Evolutionary conservation across 2,797 vertebrate genomes (phyloP).

Genomic region (Rallus crepitans): DNA sequence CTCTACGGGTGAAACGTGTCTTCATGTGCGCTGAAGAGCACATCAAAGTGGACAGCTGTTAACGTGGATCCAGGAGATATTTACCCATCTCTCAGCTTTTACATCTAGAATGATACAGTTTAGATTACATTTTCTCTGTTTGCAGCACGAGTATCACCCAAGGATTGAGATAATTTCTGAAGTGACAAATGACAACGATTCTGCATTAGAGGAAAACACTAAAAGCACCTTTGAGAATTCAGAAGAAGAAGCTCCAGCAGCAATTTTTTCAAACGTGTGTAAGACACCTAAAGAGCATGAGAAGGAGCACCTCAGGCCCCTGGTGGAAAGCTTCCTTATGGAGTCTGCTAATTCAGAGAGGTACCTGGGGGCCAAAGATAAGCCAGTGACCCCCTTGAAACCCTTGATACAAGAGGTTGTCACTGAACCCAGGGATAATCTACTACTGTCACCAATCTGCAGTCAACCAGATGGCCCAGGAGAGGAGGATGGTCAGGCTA

Average conservation of each 20-base stretch:
- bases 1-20: background rate
- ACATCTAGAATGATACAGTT: background rate
- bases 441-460: background rate
- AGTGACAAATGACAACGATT: slow-evolving; percentile 56
- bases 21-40: background rate
- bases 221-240: background rate
- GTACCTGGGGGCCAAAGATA: background rate
- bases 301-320: background rate
- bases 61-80: background rate
- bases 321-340: slow-evolving; percentile 31
- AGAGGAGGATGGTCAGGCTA: background rate
- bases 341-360: background rate
- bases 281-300: background rate
- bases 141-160: slow-evolving; percentile 71
- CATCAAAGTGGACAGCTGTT: background rate
- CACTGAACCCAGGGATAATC: background rate
- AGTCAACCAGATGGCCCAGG: rapidly evolving
- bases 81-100: background rate
- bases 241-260: background rate
- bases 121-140: background rate
- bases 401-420: slow-evolving; percentile 74
- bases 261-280: slow-evolving; percentile 47
- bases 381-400: background rate
- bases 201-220: slow-evolving; percentile 5
- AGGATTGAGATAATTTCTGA: slow-evolving; percentile 85